phyloP scores from a whole-genome alignment of 2,888 invertebrate species.

The Notodromas monacha region DNA sequence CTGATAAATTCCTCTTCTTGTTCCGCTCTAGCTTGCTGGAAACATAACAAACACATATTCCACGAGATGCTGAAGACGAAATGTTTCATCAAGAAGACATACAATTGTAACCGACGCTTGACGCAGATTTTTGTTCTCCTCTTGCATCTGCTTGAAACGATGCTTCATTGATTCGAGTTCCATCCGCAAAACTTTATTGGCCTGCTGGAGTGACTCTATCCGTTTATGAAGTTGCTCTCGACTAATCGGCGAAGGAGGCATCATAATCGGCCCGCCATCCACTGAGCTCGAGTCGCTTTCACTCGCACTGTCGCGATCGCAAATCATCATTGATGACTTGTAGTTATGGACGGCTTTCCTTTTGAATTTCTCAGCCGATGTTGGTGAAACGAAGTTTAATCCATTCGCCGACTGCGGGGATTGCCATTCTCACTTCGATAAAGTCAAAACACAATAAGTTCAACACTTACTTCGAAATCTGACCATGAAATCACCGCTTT shows the following conservation, averaged over 20 bases:
- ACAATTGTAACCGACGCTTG: slow-evolving; percentile 93
- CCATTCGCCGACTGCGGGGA: no score
- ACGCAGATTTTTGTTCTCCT: slow-evolving; percentile 67
- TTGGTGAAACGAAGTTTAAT: no score
- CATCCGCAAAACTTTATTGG: slow-evolving; percentile 81
- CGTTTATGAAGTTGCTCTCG: slow-evolving; percentile 70
- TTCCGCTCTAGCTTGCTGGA: slow-evolving; percentile 91
- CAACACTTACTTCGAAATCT: no score
- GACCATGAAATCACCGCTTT: no score
- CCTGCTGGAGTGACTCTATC: slow-evolving; percentile 82
- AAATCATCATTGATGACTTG: no score
- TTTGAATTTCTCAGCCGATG: no score
- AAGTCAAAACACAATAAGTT: no score
- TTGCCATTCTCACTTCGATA: no score
- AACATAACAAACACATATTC: no score
- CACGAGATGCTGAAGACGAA: no score
- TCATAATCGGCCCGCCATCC: slow-evolving; percentile 24
- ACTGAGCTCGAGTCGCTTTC: not conserved
- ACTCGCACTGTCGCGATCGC: not conserved
- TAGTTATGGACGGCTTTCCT: no score
- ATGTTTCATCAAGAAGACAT: no score
- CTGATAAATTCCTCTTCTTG: slow-evolving; percentile 99
- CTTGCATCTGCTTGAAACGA: slow-evolving; percentile 70
- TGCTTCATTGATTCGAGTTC: slow-evolving; percentile 86
- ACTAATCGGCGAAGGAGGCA: slow-evolving; percentile 65